Percentiles rank a stretch among this genome's conserved stretches.
Conservation (phyloP, 2,888 invertebrate species). For the Cynaeus angustus region DNA sequence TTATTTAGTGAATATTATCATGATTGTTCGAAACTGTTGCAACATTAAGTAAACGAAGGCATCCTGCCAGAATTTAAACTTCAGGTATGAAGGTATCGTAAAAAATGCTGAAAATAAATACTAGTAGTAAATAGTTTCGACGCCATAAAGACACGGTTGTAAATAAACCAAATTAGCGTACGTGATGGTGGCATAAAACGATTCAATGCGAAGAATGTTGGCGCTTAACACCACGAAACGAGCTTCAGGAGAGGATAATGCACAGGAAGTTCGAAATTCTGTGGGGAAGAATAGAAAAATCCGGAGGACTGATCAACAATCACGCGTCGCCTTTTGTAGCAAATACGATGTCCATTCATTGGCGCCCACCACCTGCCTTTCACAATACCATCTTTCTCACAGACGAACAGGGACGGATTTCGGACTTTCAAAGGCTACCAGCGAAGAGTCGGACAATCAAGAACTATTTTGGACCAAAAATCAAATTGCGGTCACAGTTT, state of each 20-base stretch:
- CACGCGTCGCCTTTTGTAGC: constrained; percentile 51
- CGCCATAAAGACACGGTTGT: constrained; percentile 6
- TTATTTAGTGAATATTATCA: constrained; percentile 32
- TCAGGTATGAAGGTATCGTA: constrained; percentile 3
- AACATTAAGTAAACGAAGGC: constrained; percentile 31
- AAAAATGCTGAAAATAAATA: constrained; percentile 3
- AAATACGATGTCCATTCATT: constrained; percentile 51
- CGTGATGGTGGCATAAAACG: constrained; percentile 8
- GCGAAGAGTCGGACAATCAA: background rate
- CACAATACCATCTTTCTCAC: constrained; percentile 45
- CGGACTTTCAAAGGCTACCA: background rate
- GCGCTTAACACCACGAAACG: constrained; percentile 14
- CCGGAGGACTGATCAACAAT: constrained; percentile 45
- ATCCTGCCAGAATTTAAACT: constrained; percentile 4
- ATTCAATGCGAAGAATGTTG: constrained; percentile 25
- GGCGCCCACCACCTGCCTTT: constrained; percentile 51
- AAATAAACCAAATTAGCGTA: constrained; percentile 6
- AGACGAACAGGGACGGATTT: constrained; percentile 34
- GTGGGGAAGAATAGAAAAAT: constrained; percentile 29
- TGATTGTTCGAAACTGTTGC: constrained; percentile 20
- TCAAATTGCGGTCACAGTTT: too few relatives aligned
- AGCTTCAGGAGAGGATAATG: constrained; percentile 23
- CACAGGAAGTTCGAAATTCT: constrained; percentile 47
- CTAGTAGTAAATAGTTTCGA: constrained; percentile 3
- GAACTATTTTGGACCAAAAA: too few relatives aligned